phyloP scores from a whole-genome alignment of 2,888 invertebrate species.

The Parnassius apollo region DNA sequence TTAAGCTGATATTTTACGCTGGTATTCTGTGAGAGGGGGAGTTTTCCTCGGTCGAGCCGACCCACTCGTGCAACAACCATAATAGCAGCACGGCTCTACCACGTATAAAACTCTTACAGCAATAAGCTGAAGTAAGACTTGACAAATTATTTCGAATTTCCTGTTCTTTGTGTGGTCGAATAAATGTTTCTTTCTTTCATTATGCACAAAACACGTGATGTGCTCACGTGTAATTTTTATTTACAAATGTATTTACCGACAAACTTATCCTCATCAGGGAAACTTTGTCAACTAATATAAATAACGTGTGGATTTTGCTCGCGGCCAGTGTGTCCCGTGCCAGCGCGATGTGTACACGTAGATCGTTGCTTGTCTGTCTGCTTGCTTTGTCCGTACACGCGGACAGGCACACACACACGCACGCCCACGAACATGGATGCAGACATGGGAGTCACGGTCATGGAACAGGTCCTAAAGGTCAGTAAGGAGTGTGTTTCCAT shows the following conservation, averaged over 20 bases:
- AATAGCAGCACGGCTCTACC: too few species aligned
- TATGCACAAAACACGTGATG: too few species aligned
- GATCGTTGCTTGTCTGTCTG: not conserved
- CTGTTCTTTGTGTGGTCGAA: too few species aligned
- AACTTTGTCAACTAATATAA: not conserved
- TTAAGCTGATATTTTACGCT: too few species aligned
- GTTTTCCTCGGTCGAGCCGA: too few species aligned
- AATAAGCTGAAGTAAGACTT: too few species aligned
- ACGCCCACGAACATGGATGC: conserved; percentile 2
- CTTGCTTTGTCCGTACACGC: conserved; percentile 3
- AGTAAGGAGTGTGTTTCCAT: not conserved
- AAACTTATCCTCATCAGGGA: conserved; percentile 1
- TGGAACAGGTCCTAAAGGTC: conserved; percentile 2
- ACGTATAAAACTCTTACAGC: too few species aligned
- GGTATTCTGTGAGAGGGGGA: too few species aligned
- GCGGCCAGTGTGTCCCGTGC: not conserved
- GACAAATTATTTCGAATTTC: too few species aligned
- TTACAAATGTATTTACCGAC: not conserved
- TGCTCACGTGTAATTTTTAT: too few species aligned
- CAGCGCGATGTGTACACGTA: conserved; percentile 5
- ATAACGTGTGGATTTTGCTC: not conserved
- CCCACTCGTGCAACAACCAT: too few species aligned
- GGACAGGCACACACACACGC: conserved; percentile 3
- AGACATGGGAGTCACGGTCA: not conserved
- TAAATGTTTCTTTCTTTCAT: too few species aligned